Base-by-base conservation (phyloP, 2,113 vertebrate genomes). In the Pollimyrus isidori region DNA sequence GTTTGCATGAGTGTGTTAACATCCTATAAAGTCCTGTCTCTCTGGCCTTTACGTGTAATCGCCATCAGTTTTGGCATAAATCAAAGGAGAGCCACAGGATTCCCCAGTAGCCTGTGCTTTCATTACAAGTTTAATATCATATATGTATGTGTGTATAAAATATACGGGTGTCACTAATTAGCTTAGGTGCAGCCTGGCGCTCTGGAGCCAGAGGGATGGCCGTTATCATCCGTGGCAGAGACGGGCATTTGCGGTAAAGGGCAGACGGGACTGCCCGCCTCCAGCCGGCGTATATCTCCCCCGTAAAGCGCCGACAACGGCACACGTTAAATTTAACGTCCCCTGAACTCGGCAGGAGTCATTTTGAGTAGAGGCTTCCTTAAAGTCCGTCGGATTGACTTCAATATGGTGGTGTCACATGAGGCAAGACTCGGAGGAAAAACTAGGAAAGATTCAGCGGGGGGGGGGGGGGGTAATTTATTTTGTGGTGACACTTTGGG, bases 1-100 rank as follows among this genome's bases (percentile, higher is more conserved):
- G 97, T 98, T 98, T 98, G 97, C 97, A 97, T 95, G 96, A 97
- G 96, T 97, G 97, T 97, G 97, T 98, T 98, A 99, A 98, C 97
- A 96, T 97, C 96, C 96, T 96, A 96, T 96, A 97, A 98, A 97
- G 97, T 96, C 96, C 96, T 97, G 97, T 96, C 98, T 98, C 97
- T 98, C 97, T 97, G 97, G 96, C 96, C 96, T 97, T 96, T 96
- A 96, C 96, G 97, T 95, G 94, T 97, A 98, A 97, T 96, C 97
- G 96, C 97, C 97, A 98, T 98, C 97, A 98, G 97, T 96, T 96
- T 96, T 96, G 96, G 93, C 96, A 96, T 98, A 98, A 98, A 98
- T 95, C 95, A 96, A 95, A 73, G 89, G 90, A 91, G 92, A 94
- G 91, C 91, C 91, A 92, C 94, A 93, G 93, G 93, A 93, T 93